phyloP scores from a whole-genome alignment of 2,888 invertebrate genomes.

The Epinotia demarniana region DNA sequence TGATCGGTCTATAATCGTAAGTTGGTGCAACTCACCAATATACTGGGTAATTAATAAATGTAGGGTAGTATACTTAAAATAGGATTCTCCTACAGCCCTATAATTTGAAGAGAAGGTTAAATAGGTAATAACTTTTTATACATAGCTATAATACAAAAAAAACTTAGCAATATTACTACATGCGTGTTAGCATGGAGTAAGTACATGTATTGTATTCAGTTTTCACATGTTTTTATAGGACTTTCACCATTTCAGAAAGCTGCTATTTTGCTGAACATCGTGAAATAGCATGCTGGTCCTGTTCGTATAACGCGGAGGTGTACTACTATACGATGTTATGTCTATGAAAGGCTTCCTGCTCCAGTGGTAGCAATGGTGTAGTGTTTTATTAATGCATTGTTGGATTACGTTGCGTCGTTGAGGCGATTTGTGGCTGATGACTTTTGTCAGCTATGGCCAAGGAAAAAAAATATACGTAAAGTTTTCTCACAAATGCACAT shows the following conservation, averaged over 20 bases:
- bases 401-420: conserved; percentile 27
- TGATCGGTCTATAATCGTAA: no score
- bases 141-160: no score
- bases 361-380: conserved; percentile 8
- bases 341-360: conserved; percentile 27
- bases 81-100: background rate
- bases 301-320: background rate
- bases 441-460: background rate
- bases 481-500: no score
- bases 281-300: conserved; percentile 4
- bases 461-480: background rate
- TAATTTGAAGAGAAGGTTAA: background rate
- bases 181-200: background rate
- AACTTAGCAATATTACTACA: background rate
- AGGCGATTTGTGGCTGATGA: conserved; percentile 26
- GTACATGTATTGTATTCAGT: background rate
- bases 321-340: conserved; percentile 12
- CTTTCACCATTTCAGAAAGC: no score
- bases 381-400: conserved; percentile 36
- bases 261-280: no score
- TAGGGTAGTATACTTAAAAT: background rate
- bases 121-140: background rate
- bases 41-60: background rate
- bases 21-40: no score
- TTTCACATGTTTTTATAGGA: no score